Evolutionary conservation across 2,113 vertebrate genomes (phyloP), one percentile per base, ranked within the genome.

Genomic region (Limanda limanda): DNA sequence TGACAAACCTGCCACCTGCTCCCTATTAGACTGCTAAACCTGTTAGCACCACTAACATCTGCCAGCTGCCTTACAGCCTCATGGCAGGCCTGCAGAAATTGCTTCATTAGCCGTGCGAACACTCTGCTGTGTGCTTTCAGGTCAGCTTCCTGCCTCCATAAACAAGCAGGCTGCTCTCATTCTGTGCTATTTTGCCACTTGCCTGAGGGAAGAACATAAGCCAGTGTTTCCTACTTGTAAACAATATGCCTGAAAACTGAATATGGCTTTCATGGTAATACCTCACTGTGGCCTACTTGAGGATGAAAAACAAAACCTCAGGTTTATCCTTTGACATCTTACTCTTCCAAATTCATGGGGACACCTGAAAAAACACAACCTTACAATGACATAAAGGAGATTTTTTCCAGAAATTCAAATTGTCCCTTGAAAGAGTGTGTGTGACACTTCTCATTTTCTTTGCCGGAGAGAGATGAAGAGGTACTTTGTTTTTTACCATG

Each of bases 191-290:
- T 74, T 76, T 76, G 64, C 27, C 47, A 13, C 58, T 56, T 20
- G 84, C 74, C 88, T 14, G 31, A 63, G 90, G 88, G 61, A 7
- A 65, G 40, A 73, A 72, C 68, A 84, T 27, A 73, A 56, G 57
- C 52, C 18, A 48, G 61, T 25, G 56, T 37, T 69, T 84, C 68
- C 55, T 72, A 74, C 72, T 79, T 76, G 76, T 86, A 71, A 85
- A 89, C 82, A 86, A 70, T 51, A 45, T 31, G 25, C 25, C 21
- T 67, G 21, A 48, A 69, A 64, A 31, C 55, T 71, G 37, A 66
- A 27, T 74, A 15, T 54, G 31, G 67, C 62, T 79, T 81, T 73
- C 25, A 48, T 65, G 37, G 64, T 59, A 37, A 42, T 58, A 68
- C 57, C 27, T 65, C 63, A 65, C n/a, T 27, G 37, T 78, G 76